These are phyloP conservation scores for Mesaphorura yosii DNA, from an alignment of 1,140 invertebrate genomes.

Conservation along the genomic window DNA sequence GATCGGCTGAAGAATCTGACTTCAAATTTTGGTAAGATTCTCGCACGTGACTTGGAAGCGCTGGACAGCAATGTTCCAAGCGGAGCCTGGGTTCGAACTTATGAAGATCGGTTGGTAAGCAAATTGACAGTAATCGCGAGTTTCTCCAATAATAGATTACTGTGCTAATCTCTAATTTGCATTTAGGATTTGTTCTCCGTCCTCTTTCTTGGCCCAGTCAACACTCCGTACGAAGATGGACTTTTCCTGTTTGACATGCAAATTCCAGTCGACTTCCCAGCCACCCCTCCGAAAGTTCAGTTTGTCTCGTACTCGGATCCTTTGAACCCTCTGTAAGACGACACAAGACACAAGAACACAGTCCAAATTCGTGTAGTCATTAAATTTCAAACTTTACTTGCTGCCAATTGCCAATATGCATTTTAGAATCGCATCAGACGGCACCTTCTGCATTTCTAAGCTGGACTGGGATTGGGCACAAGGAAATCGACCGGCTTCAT, in stretches of 20 bases:
- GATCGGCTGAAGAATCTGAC: too few species aligned
- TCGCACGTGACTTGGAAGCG: too few species aligned
- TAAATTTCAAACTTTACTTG: too few species aligned
- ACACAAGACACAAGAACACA: too few species aligned
- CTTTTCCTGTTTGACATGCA: constrained; percentile 90
- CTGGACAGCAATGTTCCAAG: constrained; percentile 41
- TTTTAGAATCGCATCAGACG: constrained; percentile 71
- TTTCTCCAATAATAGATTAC: not conserved
- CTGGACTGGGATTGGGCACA: constrained; percentile 24
- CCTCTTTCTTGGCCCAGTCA: constrained; percentile 76
- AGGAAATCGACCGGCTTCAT: constrained; percentile 2
- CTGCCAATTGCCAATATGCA: too few species aligned
- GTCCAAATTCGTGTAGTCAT: constrained; percentile 92
- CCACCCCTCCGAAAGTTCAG: constrained; percentile 71
- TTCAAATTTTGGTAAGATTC: too few species aligned
- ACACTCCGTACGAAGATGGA: constrained; percentile 88
- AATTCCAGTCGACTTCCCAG: constrained; percentile 74
- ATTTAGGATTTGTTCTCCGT: constrained; percentile 69
- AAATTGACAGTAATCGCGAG: not conserved
- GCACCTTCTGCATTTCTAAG: constrained; percentile 85
- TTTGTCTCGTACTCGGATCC: constrained; percentile 83
- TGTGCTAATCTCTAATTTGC: constrained; percentile 3
- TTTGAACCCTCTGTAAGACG: too few species aligned
- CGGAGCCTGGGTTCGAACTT: constrained; percentile 74
- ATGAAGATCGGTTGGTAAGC: constrained; percentile 67